Evolutionary conservation across 1,140 invertebrate genomes (phyloP), one percentile per base, ranked within the genome.

Genomic region (Mycetomoellerius zeteki): DNA sequence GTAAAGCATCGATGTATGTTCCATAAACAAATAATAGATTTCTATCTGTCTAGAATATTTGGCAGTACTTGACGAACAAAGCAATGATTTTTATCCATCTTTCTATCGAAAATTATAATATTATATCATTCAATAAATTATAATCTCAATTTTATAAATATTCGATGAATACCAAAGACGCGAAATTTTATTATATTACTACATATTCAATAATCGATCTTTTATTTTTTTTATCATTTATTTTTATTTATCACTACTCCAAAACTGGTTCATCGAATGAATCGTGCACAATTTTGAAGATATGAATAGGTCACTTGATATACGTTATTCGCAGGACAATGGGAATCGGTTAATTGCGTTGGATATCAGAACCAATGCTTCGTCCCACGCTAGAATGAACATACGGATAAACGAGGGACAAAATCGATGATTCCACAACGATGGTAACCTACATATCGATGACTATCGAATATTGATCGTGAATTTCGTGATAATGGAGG

Each of bases 401-500:
- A 67, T 69, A 75, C 69, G 80, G 43, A 89, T 78, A 75, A 87
- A 87, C 76, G 78, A 67, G 88, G 30, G 56, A 43, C 58, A 60
- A 73, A 37, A 60, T 91, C 87, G 84, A 91, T 91, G 90, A 81
- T 43, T 88, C 47, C 47, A 24, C 37, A 33, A 30, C 69, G 10
- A 69, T 77, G 21, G 64, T 88, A 80, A 86, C 86, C 90, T 81
- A 91, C 65, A 90, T 91, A 69, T 88, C 87, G 87, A 91, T 90
- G 89, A 88, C 89, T 82, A 90, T 90, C 76, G 60, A 58, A 12
- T 71, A 90, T 91, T 84, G 90, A 90, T 86, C 87, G 33, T 37
- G 8, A 10, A 75, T 82, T 78, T 67, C 78, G 69, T 14, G 50
- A 72, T 91, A 90, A 91, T 90, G 73, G 73, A 90, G 89, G 73